These are phyloP conservation scores for Mus pahari DNA, from an alignment of 2,113 vertebrate species.

Conservation along the genomic window DNA sequence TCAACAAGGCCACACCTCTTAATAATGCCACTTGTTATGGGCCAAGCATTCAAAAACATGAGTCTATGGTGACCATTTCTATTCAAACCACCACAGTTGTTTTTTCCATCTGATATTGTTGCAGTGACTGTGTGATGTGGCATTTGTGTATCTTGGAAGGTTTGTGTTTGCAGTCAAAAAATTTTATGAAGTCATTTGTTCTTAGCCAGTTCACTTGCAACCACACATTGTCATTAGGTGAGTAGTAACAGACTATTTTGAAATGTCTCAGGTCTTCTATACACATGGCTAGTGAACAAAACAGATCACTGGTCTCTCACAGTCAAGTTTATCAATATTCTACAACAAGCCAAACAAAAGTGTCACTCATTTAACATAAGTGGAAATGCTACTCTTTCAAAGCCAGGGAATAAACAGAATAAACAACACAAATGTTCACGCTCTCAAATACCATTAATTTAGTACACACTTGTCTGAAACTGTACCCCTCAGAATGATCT, in stretches of 20 bases:
- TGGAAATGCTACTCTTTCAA: not conserved
- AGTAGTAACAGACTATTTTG: not conserved
- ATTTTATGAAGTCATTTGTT: not conserved
- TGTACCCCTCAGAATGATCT: not conserved
- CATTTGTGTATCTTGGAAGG: not conserved
- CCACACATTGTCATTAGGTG: not conserved
- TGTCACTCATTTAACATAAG: not conserved
- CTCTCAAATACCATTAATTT: constrained; percentile 1
- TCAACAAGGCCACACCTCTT: not conserved
- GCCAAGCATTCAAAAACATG: not conserved
- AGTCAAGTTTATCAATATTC: constrained; percentile 15
- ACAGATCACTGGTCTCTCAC: not conserved
- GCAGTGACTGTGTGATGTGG: not conserved
- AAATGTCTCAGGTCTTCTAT: not conserved
- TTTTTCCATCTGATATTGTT: not conserved
- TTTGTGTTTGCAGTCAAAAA: not conserved
- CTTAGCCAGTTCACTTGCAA: not conserved
- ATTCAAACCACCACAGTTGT: not conserved
- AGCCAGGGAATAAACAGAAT: not conserved
- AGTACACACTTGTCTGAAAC: not conserved
- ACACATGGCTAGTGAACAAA: not conserved
- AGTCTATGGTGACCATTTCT: not conserved
- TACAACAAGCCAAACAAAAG: not conserved
- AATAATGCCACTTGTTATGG: not conserved
- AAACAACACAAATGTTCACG: not conserved